These are phyloP conservation scores for Dicentrarchus labrax DNA, from an alignment of 2,113 vertebrate species.

Conservation along the genomic window DNA sequence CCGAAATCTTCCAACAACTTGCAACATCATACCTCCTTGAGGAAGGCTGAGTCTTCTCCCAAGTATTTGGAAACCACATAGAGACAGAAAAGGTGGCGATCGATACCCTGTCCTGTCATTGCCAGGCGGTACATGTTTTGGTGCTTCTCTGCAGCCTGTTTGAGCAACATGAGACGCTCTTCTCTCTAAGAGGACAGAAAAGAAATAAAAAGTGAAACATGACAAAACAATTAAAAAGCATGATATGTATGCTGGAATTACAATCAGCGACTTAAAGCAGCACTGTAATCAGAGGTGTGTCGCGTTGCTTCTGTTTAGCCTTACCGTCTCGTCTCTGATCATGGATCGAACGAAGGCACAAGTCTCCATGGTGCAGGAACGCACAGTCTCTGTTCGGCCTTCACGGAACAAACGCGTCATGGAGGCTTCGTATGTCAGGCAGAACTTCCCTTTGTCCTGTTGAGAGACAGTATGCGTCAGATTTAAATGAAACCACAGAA, in stretches of 20 bases:
- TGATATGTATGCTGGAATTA: background rate
- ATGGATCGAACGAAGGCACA: conserved; percentile 91
- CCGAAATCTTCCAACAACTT: background rate
- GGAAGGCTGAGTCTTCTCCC: conserved; percentile 93
- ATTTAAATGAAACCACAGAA: background rate
- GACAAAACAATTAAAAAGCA: background rate
- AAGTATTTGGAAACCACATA: conserved; percentile 98
- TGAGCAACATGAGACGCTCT: conserved; percentile 85
- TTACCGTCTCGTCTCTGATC: conserved; percentile 89
- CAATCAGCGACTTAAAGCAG: background rate
- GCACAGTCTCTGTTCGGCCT: conserved; percentile 96
- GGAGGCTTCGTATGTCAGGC: conserved; percentile 96
- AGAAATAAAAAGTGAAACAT: background rate
- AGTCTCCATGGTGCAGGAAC: conserved; percentile 91
- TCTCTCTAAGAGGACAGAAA: conserved; percentile 81
- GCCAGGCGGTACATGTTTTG: conserved; percentile 92
- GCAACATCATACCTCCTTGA: conserved; percentile 88
- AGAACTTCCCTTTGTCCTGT: conserved; percentile 97
- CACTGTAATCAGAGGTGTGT: background rate
- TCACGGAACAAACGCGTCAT: conserved; percentile 99
- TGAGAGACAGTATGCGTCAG: background rate
- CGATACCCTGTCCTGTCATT: conserved; percentile 94
- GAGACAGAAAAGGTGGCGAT: conserved; percentile 98
- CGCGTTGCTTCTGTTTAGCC: conserved; percentile 11
- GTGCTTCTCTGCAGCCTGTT: conserved; percentile 88